Conservation (phyloP, 2,888 invertebrate species). For the Miltochrista miniata region DNA sequence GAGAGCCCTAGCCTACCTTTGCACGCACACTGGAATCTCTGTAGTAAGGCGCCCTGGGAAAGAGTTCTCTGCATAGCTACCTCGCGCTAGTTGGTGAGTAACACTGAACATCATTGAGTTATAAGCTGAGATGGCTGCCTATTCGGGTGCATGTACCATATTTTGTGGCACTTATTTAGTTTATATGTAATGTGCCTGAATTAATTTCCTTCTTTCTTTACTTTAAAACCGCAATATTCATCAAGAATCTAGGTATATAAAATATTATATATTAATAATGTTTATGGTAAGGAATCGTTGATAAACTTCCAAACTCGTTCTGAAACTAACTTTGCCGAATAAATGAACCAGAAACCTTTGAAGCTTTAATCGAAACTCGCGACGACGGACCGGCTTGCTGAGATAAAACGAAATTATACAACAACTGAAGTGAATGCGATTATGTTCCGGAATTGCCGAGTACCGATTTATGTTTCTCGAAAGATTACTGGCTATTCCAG, state of each 20-base stretch:
- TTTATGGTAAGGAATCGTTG: constrained; percentile 42
- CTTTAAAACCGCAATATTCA: too few relatives aligned
- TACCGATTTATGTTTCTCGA: constrained; percentile 20
- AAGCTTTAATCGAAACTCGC: constrained; percentile 66
- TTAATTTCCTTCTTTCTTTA: too few relatives aligned
- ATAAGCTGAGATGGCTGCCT: too few relatives aligned
- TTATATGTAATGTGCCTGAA: too few relatives aligned
- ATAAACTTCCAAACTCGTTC: constrained; percentile 60
- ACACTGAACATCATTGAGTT: too few relatives aligned
- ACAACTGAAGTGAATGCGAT: constrained; percentile 49
- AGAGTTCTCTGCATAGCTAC: too few relatives aligned
- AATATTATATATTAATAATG: neutral
- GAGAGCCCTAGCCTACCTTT: too few relatives aligned
- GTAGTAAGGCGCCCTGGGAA: too few relatives aligned
- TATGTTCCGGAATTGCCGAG: constrained; percentile 31
- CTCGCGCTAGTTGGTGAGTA: too few relatives aligned
- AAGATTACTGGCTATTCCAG: constrained; percentile 14
- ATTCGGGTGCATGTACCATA: too few relatives aligned
- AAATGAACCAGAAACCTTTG: constrained; percentile 75
- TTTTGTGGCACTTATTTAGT: too few relatives aligned
- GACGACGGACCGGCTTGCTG: constrained; percentile 35
- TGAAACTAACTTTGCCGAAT: constrained; percentile 63
- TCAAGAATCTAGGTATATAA: neutral
- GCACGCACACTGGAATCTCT: too few relatives aligned
- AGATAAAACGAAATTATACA: constrained; percentile 62